Base-by-base conservation (phyloP, 2,888 invertebrate species). In the Octonoba sinensis region DNA sequence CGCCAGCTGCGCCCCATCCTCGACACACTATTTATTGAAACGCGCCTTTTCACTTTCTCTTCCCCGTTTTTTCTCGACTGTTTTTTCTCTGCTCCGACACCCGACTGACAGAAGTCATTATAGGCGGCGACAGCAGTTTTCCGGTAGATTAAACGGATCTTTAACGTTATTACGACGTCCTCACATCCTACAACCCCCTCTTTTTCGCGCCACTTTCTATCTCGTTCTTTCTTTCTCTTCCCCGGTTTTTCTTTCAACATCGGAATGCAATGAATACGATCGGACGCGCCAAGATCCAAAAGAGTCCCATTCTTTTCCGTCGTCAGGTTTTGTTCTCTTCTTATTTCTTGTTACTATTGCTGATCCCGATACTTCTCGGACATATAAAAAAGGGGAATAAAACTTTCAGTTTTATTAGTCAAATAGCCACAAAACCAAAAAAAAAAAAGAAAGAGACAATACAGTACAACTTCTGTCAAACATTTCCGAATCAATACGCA, bases 81-180 rank as follows among this genome's bases (percentile, higher is more conserved):
- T 44, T 64, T 64, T 64, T 64, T 44, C n/a, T 46, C 18, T 44
- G n/a, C 44, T 64, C 64, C 65, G 54, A 36, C 20, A 62, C 46
- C 36, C 51, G 27, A 44, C 46, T 72, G 72, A 72, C 62, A 62
- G 51, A 62, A 72, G 72, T 72, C 62, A 72, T 72, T 72, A 72
- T 49, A 64, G 62, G 27, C 24, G 62, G 72, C 72, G 72, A 62
- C 72, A 51, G 72, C 72, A 62, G 62, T 72, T 72, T 72, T 72
- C 72, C 72, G 72, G 51, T 72, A 72, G 72, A 72, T 72, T 72
- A 72, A 72, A 72, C 72, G 72, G 62, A 72, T 72, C 72, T 72
- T 72, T 72, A 72, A 72, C 72, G 72, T 72, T 72, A 72, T 72
- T 72, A 72, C 62, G 72, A 44, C 20, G 47, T 24, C 22, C 18